Conservation (phyloP, 2,797 vertebrate genomes). For the Typhlichthys subterraneus region DNA sequence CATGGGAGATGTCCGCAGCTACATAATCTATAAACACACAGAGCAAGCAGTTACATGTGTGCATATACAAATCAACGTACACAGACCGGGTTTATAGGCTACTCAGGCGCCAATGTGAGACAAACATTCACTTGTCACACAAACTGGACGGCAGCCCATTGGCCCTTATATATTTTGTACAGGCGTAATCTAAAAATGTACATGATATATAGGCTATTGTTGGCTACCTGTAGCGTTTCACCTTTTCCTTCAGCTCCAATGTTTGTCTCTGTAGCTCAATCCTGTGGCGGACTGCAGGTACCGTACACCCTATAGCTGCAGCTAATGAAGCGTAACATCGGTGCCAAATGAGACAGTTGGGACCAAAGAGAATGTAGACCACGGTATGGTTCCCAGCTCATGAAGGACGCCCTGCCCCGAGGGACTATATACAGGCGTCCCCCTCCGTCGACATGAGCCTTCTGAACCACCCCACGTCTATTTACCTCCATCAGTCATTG, state of each 20-base stretch:
- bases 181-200: constrained; percentile 26
- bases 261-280: constrained; percentile 65
- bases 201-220: constrained; percentile 33
- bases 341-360: constrained; percentile 56
- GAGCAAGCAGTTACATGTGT: constrained; percentile 26
- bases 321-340: constrained; percentile 68
- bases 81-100: constrained; percentile 5
- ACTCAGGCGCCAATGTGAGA: constrained; percentile 4
- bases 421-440: constrained; percentile 58
- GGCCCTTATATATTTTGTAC: constrained; percentile 44
- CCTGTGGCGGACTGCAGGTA: constrained; percentile 60
- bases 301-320: constrained; percentile 60
- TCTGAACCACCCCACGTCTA: constrained; percentile 40
- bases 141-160: constrained; percentile 23
- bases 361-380: constrained; percentile 57
- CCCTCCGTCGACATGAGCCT: constrained; percentile 47
- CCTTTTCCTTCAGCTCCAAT: constrained; percentile 54
- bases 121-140: constrained; percentile 17
- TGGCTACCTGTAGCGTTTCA: constrained; percentile 68
- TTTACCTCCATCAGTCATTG: constrained; percentile 58
- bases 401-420: constrained; percentile 64
- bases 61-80: constrained; percentile 24
- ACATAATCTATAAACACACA: constrained; percentile 23
- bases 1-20: constrained; percentile 34
- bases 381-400: constrained; percentile 56